A percentile compares a stretch with the other conserved stretches of the same genome.
These are phyloP conservation scores for Parasteatoda tepidariorum DNA, from an alignment of 1,140 invertebrate species.

Conservation along the genomic window DNA sequence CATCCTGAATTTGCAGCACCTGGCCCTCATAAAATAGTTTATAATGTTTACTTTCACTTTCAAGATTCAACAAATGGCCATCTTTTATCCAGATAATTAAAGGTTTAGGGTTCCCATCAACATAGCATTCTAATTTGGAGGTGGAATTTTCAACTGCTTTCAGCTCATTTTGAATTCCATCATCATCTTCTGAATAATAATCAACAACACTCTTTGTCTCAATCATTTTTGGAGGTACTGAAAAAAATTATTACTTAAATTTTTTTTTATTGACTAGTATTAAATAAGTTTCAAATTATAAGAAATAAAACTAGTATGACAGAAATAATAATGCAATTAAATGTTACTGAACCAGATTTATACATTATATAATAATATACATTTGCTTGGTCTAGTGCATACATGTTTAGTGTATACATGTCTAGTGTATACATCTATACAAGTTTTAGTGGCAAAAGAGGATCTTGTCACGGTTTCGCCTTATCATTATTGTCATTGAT, in stretches of 20 bases:
- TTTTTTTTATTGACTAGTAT: too few species aligned
- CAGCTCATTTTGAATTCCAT: slow-evolving; percentile 31
- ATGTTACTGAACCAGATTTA: too few species aligned
- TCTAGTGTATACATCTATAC: too few species aligned
- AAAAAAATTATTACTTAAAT: neutral
- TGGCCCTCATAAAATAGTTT: slow-evolving; percentile 54
- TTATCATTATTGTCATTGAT: too few species aligned
- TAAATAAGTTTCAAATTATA: too few species aligned
- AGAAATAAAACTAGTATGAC: neutral
- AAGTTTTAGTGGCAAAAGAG: too few species aligned
- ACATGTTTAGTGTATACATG: too few species aligned
- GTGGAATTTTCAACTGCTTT: slow-evolving; percentile 50
- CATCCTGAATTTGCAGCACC: slow-evolving; percentile 55
- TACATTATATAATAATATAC: too few species aligned
- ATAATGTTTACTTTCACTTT: slow-evolving; percentile 16
- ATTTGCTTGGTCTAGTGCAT: too few species aligned
- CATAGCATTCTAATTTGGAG: slow-evolving; percentile 59
- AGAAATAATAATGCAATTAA: neutral
- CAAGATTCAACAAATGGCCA: slow-evolving; percentile 44
- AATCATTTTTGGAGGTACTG: slow-evolving; percentile 45
- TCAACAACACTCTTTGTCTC: slow-evolving; percentile 53
- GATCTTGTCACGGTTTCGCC: too few species aligned
- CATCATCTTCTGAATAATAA: slow-evolving; percentile 53
- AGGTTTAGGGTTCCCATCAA: slow-evolving; percentile 69
- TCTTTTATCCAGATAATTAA: slow-evolving; percentile 68